Base-by-base conservation (phyloP, 1,140 invertebrate species). In the Onthophagus taurus region DNA sequence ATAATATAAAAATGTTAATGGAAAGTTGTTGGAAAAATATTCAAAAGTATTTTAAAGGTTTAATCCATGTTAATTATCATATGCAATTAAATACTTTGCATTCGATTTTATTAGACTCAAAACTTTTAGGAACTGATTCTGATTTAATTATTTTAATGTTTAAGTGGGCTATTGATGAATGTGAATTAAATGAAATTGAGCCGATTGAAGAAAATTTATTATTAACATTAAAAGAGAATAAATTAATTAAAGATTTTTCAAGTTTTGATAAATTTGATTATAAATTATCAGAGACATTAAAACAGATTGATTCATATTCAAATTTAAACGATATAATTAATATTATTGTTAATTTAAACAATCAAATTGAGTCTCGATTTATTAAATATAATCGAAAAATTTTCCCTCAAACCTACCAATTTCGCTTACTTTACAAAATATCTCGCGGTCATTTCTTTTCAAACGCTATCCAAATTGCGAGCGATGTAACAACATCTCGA, bases 91-190 rank as follows among this genome's bases (percentile, higher is more conserved):
- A 54, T 29, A 70, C 66, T 45, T 53, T 74, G 45, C 54, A 61
- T 52, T 59, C 58, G 48, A 64, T 75, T 45, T 58, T 72, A 31
- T 54, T 65, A 50, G 58, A 62, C 52, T 50, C 65, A 50, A 45
- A 62, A 45, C 65, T 71, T 30, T 70, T 70, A 53, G 64, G 69
- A 20, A 57, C 42, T 19, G 67, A 71, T 64, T 66, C 64, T 45
- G 61, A 69, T 49, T 58, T 74, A 0, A 66, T 72, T 23, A 61
- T 62, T 31, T 53, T 64, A 49, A 60, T 66, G 23, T 62, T 72
- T 54, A 60, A 69, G 50, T 76, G 73, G 73, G 64, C 67, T 20
- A 36, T 55, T 46, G 52, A 55, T 46, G 69, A 70, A 47, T 74
- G 70, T 53, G 49, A 66, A 50, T 56, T 65, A 42, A 62, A 58